Evolutionary conservation across 2,797 vertebrate genomes (phyloP).

Genomic region (Pagetopsis macropterus): DNA sequence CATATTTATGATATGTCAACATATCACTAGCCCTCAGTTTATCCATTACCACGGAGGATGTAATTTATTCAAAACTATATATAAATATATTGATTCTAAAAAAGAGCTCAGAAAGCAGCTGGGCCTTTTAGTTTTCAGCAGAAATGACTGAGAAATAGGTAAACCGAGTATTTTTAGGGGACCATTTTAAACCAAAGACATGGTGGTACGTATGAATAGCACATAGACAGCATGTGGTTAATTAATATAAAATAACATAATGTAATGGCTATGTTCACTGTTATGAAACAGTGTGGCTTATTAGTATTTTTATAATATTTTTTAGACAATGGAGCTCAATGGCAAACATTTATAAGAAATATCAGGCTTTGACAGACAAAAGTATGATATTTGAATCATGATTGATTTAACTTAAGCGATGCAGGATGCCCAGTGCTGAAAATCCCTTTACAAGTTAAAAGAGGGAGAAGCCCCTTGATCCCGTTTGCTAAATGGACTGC

Average conservation of each 20-base stretch:
- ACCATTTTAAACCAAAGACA: not conserved
- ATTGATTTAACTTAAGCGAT: slow-evolving; percentile 20
- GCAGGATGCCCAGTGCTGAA: not conserved
- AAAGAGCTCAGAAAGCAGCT: not conserved
- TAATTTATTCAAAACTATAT: not conserved
- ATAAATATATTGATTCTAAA: not conserved
- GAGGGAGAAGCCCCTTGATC: slow-evolving; percentile 31
- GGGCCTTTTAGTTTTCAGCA: not conserved
- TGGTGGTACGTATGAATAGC: not conserved
- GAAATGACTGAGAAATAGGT: not conserved
- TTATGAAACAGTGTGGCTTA: not conserved
- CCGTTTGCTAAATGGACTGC: slow-evolving; percentile 39
- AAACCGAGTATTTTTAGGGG: not conserved
- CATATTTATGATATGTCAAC: not conserved
- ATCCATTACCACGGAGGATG: not conserved
- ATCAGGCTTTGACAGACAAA: not conserved
- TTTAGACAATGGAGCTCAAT: slow-evolving; percentile 2
- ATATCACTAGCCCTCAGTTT: not conserved
- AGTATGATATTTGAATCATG: no score
- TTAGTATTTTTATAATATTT: not conserved
- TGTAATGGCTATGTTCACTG: not conserved
- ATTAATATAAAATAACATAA: not conserved
- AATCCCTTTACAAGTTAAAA: slow-evolving; percentile 6
- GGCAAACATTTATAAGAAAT: not conserved
- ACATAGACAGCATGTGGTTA: not conserved